These are phyloP conservation scores for Typhlomys cinereus DNA, from an alignment of 2,113 vertebrate species.

Conservation along the genomic window DNA sequence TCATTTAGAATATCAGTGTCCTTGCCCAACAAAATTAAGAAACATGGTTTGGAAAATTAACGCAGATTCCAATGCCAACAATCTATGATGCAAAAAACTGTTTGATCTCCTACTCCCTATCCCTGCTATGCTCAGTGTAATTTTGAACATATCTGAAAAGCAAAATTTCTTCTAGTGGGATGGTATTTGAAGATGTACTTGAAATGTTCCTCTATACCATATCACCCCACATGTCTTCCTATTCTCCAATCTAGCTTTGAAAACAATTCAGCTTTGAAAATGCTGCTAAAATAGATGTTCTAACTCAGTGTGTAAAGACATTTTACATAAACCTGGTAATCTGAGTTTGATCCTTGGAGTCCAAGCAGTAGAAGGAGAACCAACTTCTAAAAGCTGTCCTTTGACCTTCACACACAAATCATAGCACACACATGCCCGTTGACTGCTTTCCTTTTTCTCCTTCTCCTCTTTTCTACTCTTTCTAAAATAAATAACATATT, in stretches of 20 bases:
- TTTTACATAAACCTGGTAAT: too few species aligned
- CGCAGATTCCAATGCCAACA: not conserved
- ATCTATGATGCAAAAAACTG: not conserved
- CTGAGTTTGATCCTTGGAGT: too few species aligned
- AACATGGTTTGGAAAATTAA: conserved; percentile 35
- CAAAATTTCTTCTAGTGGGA: not conserved
- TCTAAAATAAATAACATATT: too few species aligned
- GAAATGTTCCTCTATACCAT: not conserved
- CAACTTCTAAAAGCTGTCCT: too few species aligned
- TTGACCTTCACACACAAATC: too few species aligned
- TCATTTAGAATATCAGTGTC: conserved; percentile 23
- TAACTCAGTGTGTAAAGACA: too few species aligned
- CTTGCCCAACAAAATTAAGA: not conserved
- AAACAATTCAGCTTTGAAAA: conserved; percentile 9
- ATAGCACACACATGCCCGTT: too few species aligned
- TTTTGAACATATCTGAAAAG: not conserved
- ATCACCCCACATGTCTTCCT: not conserved
- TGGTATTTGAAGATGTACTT: not conserved
- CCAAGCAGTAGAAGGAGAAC: too few species aligned
- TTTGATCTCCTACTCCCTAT: not conserved
- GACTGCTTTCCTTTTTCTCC: too few species aligned
- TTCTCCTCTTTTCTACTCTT: too few species aligned
- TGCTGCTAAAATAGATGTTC: not conserved
- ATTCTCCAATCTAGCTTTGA: not conserved
- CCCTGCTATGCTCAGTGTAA: not conserved